Conservation (phyloP, 2,888 invertebrate species). For the Drosophila borborema region DNA sequence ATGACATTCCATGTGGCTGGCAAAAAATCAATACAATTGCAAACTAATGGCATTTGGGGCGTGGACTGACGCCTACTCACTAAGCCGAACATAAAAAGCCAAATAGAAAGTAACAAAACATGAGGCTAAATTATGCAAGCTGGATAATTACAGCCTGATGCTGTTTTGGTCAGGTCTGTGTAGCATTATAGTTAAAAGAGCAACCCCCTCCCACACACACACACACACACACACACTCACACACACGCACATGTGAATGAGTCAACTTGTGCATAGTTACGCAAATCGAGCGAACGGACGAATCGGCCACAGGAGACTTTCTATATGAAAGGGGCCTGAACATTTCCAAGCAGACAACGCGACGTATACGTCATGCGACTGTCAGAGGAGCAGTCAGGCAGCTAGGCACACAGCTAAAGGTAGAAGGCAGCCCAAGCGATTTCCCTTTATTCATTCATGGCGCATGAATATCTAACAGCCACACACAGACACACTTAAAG, state of each 20-base stretch:
- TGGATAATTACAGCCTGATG: slow-evolving; percentile 69
- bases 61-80: slow-evolving; percentile 18
- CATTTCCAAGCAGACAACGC: slow-evolving; percentile 58
- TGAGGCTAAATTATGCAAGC: slow-evolving; percentile 63
- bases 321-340: slow-evolving; percentile 54
- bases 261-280: slow-evolving; percentile 74
- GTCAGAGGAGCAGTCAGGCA: slow-evolving; percentile 47
- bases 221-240: not conserved
- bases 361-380: slow-evolving; percentile 65
- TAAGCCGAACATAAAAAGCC: slow-evolving; percentile 6
- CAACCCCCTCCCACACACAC: slow-evolving; percentile 10
- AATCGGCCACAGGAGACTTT: slow-evolving; percentile 68
- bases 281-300: slow-evolving; percentile 63
- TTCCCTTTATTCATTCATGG: slow-evolving; percentile 74
- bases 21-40: slow-evolving; percentile 68
- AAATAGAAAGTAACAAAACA: slow-evolving; percentile 21
- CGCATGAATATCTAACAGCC: slow-evolving; percentile 62
- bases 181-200: slow-evolving; percentile 44
- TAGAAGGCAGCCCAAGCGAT: slow-evolving; percentile 44
- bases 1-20: slow-evolving; percentile 22
- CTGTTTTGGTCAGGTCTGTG: slow-evolving; percentile 42
- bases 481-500: slow-evolving; percentile 18
- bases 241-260: slow-evolving; percentile 36
- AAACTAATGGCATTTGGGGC: slow-evolving; percentile 47
- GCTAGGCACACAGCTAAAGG: slow-evolving; percentile 43